Percentiles rank a stretch among this genome's conserved stretches.
Conservation (phyloP, 2,888 invertebrate genomes). For the Lampropteryx suffumata region DNA sequence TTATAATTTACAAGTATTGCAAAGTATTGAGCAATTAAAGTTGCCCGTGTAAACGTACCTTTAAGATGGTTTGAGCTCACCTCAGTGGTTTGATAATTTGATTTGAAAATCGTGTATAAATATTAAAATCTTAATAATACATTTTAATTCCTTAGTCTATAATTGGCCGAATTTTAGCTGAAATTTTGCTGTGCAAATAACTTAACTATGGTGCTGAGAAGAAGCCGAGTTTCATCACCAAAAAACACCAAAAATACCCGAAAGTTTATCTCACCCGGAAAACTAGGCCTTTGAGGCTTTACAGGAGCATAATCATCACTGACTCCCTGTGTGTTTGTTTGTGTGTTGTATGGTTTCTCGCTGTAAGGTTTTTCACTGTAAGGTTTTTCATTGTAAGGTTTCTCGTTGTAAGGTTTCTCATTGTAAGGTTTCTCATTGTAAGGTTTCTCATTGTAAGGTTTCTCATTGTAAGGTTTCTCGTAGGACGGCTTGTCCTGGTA, state of each 20-base stretch:
- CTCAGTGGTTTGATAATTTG: no score
- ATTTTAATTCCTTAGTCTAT: no score
- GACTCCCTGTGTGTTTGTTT: conserved; percentile 41
- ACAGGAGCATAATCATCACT: conserved; percentile 78
- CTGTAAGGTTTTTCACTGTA: conserved; percentile 37
- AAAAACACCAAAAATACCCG: conserved; percentile 30
- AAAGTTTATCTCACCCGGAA: conserved; percentile 66
- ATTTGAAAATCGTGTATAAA: no score
- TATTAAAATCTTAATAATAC: no score
- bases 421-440: conserved; percentile 48
- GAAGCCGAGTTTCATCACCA: conserved; percentile 44
- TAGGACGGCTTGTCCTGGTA: conserved; percentile 62
- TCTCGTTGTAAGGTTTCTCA: conserved; percentile 37
- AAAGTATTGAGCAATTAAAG: no score
- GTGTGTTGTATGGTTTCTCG: conserved; percentile 41
- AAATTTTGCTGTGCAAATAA: not conserved
- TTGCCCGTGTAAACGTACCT: no score
- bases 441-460: conserved; percentile 46
- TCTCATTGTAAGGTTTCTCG: conserved; percentile 51
- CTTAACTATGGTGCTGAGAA: not conserved
- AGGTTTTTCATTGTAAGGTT: conserved; percentile 30
- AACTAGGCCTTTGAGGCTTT: conserved; percentile 67
- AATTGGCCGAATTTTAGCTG: no score
- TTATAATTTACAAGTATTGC: no score
- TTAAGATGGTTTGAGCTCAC: no score